A percentile compares a stretch with the other conserved stretches of the same genome.
Conservation (phyloP, 2,113 vertebrate species). For the Uropsilus gracilis region DNA sequence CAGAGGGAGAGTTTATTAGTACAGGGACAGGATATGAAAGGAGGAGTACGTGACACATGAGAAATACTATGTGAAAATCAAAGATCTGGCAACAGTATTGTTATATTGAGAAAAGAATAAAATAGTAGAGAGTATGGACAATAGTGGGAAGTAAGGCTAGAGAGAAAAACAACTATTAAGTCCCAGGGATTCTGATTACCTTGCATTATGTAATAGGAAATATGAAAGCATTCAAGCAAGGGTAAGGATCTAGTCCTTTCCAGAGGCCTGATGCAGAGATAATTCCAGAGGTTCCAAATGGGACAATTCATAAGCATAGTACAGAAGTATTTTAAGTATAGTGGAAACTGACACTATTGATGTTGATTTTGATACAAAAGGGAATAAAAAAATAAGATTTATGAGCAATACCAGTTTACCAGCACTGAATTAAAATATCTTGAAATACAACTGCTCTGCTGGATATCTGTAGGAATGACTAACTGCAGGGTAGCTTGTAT, state of each 20-base stretch:
- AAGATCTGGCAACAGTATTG: background rate
- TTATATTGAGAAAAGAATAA: background rate
- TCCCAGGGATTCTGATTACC: background rate
- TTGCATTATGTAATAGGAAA: background rate
- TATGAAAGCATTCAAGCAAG: background rate
- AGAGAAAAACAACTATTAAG: background rate
- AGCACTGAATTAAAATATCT: conserved; percentile 1
- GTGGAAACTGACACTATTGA: background rate
- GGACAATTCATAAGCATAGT: background rate
- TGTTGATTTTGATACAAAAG: conserved; percentile 12
- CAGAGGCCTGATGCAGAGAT: background rate
- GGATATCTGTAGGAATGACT: background rate
- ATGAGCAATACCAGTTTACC: background rate
- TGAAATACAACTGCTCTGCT: background rate
- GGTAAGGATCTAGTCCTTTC: background rate
- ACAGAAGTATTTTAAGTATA: background rate
- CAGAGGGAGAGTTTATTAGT: background rate
- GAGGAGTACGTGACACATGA: background rate
- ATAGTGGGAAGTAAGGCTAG: background rate
- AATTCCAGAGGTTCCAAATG: background rate
- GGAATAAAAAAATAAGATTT: background rate
- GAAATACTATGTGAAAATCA: background rate
- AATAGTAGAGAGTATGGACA: background rate
- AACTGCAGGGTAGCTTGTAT: background rate
- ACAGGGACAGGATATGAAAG: background rate